Conservation (phyloP, 1,140 invertebrate genomes). For the Globodera ellingtonae region DNA sequence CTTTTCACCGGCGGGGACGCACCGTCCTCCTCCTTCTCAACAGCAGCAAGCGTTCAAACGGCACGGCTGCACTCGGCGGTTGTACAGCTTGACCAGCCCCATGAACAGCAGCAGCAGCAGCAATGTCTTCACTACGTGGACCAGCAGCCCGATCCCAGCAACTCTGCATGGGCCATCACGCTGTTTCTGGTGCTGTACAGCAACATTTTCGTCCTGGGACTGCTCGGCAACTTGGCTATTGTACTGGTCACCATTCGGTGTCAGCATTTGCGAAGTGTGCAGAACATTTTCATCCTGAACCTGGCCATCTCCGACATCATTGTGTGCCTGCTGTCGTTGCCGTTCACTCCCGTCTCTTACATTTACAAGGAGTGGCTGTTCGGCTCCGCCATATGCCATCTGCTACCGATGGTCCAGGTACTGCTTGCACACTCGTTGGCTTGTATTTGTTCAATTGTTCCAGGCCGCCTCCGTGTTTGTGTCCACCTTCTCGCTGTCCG, state of each 20-base stretch:
- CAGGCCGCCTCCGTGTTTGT: constrained; percentile 59
- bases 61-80: neutral
- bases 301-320: constrained; percentile 90
- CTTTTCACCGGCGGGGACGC: neutral
- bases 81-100: neutral
- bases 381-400: constrained; percentile 64
- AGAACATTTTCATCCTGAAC: constrained; percentile 95
- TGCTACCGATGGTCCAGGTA: constrained; percentile 65
- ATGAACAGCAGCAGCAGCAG: neutral
- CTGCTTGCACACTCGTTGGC: neutral
- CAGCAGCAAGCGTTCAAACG: neutral
- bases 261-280: constrained; percentile 75
- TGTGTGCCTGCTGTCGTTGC: constrained; percentile 88
- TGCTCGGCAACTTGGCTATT: constrained; percentile 60
- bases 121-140: constrained; percentile 36
- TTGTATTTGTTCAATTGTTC: neutral
- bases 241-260: constrained; percentile 45
- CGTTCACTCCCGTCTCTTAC: constrained; percentile 77
- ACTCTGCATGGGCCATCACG: constrained; percentile 43
- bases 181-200: constrained; percentile 54
- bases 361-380: constrained; percentile 66
- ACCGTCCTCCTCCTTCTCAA: neutral
- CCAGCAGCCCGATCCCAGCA: constrained; percentile 57
- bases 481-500: constrained; percentile 58
- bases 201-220: constrained; percentile 60